These are phyloP conservation scores for Halcyon leucocephala DNA, from an alignment of 2,797 vertebrate species.

Conservation along the genomic window DNA sequence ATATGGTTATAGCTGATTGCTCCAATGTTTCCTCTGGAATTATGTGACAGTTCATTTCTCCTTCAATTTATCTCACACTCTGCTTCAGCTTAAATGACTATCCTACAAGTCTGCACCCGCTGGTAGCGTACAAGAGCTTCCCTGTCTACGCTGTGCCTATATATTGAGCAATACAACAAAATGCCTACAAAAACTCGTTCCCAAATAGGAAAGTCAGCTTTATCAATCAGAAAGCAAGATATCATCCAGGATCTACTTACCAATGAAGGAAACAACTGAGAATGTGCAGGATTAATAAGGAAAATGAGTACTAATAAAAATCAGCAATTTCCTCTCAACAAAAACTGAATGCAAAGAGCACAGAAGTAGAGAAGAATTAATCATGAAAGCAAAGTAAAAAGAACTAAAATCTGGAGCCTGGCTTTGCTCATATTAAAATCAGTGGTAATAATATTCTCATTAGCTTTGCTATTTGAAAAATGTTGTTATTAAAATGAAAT, in stretches of 20 bases:
- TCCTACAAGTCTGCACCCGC: not conserved
- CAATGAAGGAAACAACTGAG: slow-evolving; percentile 24
- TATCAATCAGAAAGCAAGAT: not conserved
- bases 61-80: not conserved
- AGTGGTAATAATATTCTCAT: not conserved
- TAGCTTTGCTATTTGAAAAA: not conserved
- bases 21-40: not conserved
- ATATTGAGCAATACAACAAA: not conserved
- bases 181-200: not conserved
- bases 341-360: not conserved
- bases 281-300: slow-evolving; percentile 16
- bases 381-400: slow-evolving; percentile 13
- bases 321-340: slow-evolving; percentile 17
- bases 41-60: not conserved
- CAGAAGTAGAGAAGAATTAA: slow-evolving; percentile 38
- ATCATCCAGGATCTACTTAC: not conserved
- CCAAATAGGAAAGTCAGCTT: not conserved
- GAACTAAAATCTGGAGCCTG: slow-evolving; percentile 35
- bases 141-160: not conserved
- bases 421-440: slow-evolving; percentile 26
- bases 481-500: not conserved
- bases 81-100: not conserved
- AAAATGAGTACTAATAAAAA: slow-evolving; percentile 28
- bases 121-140: not conserved
- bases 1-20: not conserved